Evolutionary conservation across 2,113 vertebrate genomes (phyloP), one percentile per base, ranked within the genome.

Genomic region (Petromus typicus): DNA sequence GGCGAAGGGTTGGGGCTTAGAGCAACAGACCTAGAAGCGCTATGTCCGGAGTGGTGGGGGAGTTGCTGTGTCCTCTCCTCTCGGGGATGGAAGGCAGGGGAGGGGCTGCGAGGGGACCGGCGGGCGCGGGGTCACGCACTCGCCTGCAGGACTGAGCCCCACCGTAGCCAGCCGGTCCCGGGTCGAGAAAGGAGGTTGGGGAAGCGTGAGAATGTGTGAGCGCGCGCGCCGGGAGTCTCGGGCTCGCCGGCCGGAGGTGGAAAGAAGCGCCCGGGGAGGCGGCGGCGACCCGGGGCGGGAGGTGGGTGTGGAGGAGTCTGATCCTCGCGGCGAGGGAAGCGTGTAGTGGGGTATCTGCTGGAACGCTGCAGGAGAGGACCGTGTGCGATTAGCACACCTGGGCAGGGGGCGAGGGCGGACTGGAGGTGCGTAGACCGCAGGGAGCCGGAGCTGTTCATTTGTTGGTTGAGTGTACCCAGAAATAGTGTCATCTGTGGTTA

Each of bases 371-470:
- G 9, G 80, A 67, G 80, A 81, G 73, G n/a, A 34, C 59, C 0
- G 37, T 92, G 34, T 51, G 93, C 91, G 93, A 76, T 73, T 86
- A 14, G 87, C 93, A 75, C 96, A 95, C 96, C 97, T 96, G 63
- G 86, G n/a, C 43, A 56, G 71, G 79, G 48, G 17, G 3, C 48
- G 30, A 80, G 73, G 51, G 57, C 40, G 40, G 80, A 25, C 54
- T 2, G 40, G 82, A 75, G 69, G 67, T 43, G 43, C 27, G 66
- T 63, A 95, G 66, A 30, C 86, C 10, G 37, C 75, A 59, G 92
- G 76, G 91, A 92, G 63, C 84, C 7, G 43, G 75, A 93, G 91
- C 87, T 93, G 75, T 59, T 56, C 48, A 2, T 80, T 71, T 43
- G 79, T 1, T 6, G 73, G 7, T 16, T 67, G 89, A 23, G 67